phyloP scores from a whole-genome alignment of 1,140 invertebrate species.

The Papilio helenus region DNA sequence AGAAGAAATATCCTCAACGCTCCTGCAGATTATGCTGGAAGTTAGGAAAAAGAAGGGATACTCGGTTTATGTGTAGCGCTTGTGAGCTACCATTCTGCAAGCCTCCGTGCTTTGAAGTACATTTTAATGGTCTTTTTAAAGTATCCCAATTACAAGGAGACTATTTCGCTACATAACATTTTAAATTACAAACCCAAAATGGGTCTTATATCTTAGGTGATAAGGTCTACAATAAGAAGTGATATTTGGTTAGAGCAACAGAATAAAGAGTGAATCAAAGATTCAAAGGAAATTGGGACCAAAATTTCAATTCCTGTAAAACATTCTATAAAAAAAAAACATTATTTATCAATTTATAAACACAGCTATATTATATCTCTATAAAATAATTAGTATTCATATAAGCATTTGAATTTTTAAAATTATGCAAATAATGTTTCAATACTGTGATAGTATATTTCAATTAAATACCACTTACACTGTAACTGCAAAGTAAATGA shows the following conservation, averaged over 20 bases:
- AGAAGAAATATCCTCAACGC: constrained; percentile 82
- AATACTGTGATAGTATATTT: constrained; percentile 71
- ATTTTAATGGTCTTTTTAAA: constrained; percentile 77
- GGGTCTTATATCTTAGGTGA: constrained; percentile 46
- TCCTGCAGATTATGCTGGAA: constrained; percentile 81
- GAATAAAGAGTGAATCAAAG: constrained; percentile 65
- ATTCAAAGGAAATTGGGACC: constrained; percentile 74
- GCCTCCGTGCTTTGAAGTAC: constrained; percentile 80
- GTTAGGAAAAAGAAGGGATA: constrained; percentile 77
- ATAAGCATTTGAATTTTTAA: constrained; percentile 40
- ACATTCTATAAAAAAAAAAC: constrained; percentile 17
- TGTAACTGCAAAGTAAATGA: constrained; percentile 28
- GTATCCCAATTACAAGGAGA: constrained; percentile 75
- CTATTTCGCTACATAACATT: constrained; percentile 71
- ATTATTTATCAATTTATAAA: constrained; percentile 32
- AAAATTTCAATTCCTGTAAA: constrained; percentile 52
- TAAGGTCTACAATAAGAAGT: constrained; percentile 52
- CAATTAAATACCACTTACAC: constrained; percentile 70
- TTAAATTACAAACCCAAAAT: constrained; percentile 52
- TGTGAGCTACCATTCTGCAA: constrained; percentile 81
- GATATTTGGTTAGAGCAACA: constrained; percentile 49
- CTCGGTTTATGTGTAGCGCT: constrained; percentile 80
- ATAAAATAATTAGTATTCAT: constrained; percentile 43
- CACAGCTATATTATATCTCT: constrained; percentile 41
- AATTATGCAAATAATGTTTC: constrained; percentile 45